Conservation (phyloP, 2,888 invertebrate species). For the Deilephila elpenor region DNA sequence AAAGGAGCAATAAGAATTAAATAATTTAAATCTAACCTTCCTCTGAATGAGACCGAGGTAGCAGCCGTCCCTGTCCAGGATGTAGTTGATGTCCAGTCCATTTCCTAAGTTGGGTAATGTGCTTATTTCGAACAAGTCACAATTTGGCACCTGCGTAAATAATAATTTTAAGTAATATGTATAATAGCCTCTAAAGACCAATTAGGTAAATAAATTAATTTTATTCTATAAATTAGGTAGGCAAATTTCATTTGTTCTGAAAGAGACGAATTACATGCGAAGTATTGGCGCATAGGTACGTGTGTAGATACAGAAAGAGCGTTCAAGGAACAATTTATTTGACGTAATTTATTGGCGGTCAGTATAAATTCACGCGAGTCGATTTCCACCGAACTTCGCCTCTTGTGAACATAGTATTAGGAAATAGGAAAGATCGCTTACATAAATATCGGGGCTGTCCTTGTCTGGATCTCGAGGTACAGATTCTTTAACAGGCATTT, state of each 20-base stretch:
- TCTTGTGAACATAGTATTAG: neutral
- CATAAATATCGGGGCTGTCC: slow-evolving; percentile 70
- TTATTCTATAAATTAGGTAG: neutral
- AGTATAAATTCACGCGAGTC: too few species aligned
- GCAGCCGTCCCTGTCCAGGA: slow-evolving; percentile 85
- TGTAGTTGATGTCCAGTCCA: slow-evolving; percentile 77
- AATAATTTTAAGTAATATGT: too few species aligned
- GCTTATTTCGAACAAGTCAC: slow-evolving; percentile 88
- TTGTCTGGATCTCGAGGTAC: slow-evolving; percentile 74
- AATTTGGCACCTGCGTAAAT: slow-evolving; percentile 85
- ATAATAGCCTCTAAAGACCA: too few species aligned
- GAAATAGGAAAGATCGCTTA: slow-evolving; percentile 50
- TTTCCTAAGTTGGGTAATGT: slow-evolving; percentile 82
- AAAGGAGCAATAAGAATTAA: slow-evolving; percentile 13
- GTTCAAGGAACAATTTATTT: too few species aligned
- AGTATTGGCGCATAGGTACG: neutral
- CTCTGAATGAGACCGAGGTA: slow-evolving; percentile 88
- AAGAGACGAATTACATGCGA: neutral
- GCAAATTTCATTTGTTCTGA: too few species aligned
- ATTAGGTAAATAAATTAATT: too few species aligned
- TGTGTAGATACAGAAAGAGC: too few species aligned
- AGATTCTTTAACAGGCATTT: slow-evolving; percentile 47
- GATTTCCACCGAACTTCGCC: neutral
- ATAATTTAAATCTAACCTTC: slow-evolving; percentile 75
- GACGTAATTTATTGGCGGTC: too few species aligned